A percentile compares a stretch with the other conserved stretches of the same genome.
Conservation (phyloP, 2,888 invertebrate genomes). For the Microplitis manilae region DNA sequence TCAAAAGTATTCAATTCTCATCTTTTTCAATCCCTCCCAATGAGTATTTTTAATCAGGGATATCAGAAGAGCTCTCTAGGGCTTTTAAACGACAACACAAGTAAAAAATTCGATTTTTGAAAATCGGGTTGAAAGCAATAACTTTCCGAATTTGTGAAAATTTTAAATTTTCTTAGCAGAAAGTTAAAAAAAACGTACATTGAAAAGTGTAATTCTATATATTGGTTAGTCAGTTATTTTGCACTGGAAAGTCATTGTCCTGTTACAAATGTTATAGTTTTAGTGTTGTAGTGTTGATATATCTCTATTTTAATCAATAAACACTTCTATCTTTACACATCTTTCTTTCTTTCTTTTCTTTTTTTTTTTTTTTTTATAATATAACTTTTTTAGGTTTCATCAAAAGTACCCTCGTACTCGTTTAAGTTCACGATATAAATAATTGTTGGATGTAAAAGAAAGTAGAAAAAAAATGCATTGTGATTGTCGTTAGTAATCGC, state of each 20-base stretch:
- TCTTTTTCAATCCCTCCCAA: no score
- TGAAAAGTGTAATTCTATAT: not conserved
- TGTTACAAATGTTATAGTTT: not conserved
- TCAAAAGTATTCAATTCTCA: no score
- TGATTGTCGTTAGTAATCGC: not conserved
- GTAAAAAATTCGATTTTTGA: no score
- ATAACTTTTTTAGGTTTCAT: not conserved
- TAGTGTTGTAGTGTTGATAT: not conserved
- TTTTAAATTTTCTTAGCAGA: not conserved
- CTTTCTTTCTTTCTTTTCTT: no score
- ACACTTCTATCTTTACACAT: not conserved
- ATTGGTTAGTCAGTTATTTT: not conserved
- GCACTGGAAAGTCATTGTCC: not conserved
- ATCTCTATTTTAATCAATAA: not conserved
- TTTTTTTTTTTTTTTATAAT: not conserved
- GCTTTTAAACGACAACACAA: no score
- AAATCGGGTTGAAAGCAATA: no score
- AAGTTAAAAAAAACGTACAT: not conserved
- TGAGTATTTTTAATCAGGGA: no score
- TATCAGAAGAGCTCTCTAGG: no score
- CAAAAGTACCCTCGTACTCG: not conserved
- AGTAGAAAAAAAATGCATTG: not conserved
- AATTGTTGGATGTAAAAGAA: not conserved
- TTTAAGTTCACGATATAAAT: not conserved
- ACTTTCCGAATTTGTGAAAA: no score